Evolutionary conservation across 1,140 invertebrate species (phyloP), one percentile per base, ranked within the genome.

Genomic region (Drosophila kurseongensis): DNA sequence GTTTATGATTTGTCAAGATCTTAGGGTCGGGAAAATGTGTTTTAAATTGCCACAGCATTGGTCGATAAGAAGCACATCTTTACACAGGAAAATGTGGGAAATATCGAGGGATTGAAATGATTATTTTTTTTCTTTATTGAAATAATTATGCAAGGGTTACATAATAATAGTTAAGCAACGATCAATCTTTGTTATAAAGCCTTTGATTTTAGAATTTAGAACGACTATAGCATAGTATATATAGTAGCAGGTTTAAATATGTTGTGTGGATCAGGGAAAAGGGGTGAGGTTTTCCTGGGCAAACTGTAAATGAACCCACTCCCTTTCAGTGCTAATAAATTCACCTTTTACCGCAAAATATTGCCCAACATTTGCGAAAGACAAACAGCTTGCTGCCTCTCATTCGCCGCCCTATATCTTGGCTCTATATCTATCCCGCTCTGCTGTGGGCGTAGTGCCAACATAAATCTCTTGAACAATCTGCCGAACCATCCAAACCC

Each of bases 291-390:
- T 32, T 56, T 27, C 23, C 55, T 16, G 8, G 10, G 16, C 55
- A 38, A 52, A 73, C 45, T 40, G 66, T 45, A 72, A 52, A 29
- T 56, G 51, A 56, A 57, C 41, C 42, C 67, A 7, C 35, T 27
- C 35, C 29, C n/a, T 35, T 0, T 29, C 36, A 63, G 73, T 77
- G 67, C 76, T 88, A 83, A 88, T 86, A 86, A 86, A 86, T 86
- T 86, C 72, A 86, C 82, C 82, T 86, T 86, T 86, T 86, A 86
- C 76, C 83, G 65, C 83, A 86, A 86, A 86, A 86, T 86, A 86
- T 88, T 86, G 83, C 72, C 84, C 78, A 83, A 79, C 79, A 86
- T 86, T 86, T 83, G 83, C 83, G 51, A 73, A 83, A 83, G 71
- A 86, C 75, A 86, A 88, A 86, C 82, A 86, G 61, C 68, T 83